Percentiles rank a stretch among this genome's conserved stretches.
Evolutionary conservation across 2,888 invertebrate genomes (phyloP).

Genomic region (Polyommatus icarus): DNA sequence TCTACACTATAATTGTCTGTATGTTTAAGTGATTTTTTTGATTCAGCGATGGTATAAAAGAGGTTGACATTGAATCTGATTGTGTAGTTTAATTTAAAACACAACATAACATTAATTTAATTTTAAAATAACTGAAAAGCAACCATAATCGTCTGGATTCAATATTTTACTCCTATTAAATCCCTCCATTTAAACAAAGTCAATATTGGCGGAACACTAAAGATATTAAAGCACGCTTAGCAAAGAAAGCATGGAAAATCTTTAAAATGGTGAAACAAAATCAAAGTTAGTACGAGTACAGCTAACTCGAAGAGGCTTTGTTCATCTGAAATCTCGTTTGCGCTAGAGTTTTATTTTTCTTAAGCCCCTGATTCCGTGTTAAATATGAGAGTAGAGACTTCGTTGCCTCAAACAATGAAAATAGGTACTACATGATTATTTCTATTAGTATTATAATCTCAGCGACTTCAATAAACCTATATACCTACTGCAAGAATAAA

Average conservation of each 20-base stretch:
- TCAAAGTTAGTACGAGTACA: constrained; percentile 10
- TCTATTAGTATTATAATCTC: not conserved
- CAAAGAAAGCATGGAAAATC: not conserved
- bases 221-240: not conserved
- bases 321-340: constrained; percentile 26
- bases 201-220: not conserved
- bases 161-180: not conserved
- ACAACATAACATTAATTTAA: too few relatives aligned
- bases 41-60: too few relatives aligned
- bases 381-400: constrained; percentile 14
- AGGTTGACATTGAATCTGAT: too few relatives aligned
- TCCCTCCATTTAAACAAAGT: not conserved
- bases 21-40: not conserved
- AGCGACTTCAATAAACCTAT: too few relatives aligned
- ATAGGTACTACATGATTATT: not conserved
- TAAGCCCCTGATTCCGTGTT: constrained; percentile 14
- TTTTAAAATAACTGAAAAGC: too few relatives aligned
- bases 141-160: too few relatives aligned
- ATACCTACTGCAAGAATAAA: too few relatives aligned
- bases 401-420: not conserved
- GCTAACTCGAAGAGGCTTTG: constrained; percentile 24
- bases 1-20: not conserved
- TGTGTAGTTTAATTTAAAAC: too few relatives aligned
- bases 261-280: constrained; percentile 23
- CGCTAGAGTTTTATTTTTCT: constrained; percentile 24